These are phyloP conservation scores for Leistus spinibarbis DNA, from an alignment of 2,888 invertebrate genomes.

Conservation along the genomic window DNA sequence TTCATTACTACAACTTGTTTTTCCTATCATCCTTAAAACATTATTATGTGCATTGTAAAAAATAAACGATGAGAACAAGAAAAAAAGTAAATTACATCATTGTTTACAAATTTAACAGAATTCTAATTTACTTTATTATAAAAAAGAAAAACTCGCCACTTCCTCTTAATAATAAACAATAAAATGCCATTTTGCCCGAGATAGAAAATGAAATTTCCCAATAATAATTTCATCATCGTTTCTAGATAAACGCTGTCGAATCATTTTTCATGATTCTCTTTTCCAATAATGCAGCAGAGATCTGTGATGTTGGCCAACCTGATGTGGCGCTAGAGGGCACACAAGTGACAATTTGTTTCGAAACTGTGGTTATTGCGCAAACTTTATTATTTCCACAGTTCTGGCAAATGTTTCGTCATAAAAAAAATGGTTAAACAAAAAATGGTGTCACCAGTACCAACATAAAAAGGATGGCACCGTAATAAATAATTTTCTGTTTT, in stretches of 20 bases:
- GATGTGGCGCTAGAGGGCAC: not conserved
- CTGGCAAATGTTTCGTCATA: not conserved
- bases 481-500: not conserved
- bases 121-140: not conserved
- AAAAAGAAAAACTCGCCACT: not conserved
- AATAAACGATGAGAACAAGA: not conserved
- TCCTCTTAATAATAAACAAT: not conserved
- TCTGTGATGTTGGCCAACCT: not conserved
- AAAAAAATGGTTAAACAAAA: not conserved
- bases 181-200: not conserved
- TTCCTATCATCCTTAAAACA: not conserved
- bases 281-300: not conserved
- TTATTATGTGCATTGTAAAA: not conserved
- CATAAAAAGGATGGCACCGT: not conserved
- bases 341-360: not conserved
- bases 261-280: not conserved
- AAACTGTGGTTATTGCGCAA: not conserved
- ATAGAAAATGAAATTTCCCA: not conserved
- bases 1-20: no score
- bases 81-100: not conserved
- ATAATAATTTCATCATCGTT: not conserved
- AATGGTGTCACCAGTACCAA: not conserved
- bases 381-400: not conserved
- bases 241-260: not conserved
- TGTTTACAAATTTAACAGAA: not conserved